Evolutionary conservation across 2,888 invertebrate species (phyloP), one percentile per base, ranked within the genome.

Genomic region (Cyrtodaria siliqua): DNA sequence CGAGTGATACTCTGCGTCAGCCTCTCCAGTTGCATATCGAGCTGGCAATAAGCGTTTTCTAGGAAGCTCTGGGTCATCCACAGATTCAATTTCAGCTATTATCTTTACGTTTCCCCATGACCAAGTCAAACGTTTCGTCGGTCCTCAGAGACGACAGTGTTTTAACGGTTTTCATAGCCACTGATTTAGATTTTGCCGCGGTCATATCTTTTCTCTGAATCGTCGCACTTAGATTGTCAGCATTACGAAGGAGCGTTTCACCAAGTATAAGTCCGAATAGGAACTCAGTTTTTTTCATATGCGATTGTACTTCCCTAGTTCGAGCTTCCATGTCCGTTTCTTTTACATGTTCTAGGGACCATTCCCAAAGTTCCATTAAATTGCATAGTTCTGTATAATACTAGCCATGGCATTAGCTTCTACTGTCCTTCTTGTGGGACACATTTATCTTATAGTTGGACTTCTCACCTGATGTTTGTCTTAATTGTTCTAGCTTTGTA

Each of bases 391-490:
- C 33, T 33, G 4, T 33, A 33, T 8, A 27, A 73, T 67, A 57
- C 56, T 55, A 20, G 42, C 47, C 24, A 72, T 42, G 2, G 71
- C 53, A 26, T 77, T 56, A 24, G 67, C 68, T 20, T 44, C 42
- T 2, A 80, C 82, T 33, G 79, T 80, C 69, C 76, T 77, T 20
- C 82, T 38, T 12, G 72, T 80, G 50, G 79, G 80, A 64, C 82
- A 69, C 1, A 69, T 14, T 14, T 55, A 16, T 47, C 61, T 18
- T n/a, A 61, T 62, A 52, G 27, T 50, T 18, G 57, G 49, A n/a
- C 57, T 60, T n/a, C 29, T 38, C 44, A 38, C 55, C 50, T 68
- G 52, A 26, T 50, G 24, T 33, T 23, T 49, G 44, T 67, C 72
- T 67, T 20, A 83, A 24, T 23, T 79, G 26, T 56, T 79, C 33